These are phyloP conservation scores for Paedocypris micromegethes DNA, from an alignment of 2,797 vertebrate genomes.

Conservation along the genomic window DNA sequence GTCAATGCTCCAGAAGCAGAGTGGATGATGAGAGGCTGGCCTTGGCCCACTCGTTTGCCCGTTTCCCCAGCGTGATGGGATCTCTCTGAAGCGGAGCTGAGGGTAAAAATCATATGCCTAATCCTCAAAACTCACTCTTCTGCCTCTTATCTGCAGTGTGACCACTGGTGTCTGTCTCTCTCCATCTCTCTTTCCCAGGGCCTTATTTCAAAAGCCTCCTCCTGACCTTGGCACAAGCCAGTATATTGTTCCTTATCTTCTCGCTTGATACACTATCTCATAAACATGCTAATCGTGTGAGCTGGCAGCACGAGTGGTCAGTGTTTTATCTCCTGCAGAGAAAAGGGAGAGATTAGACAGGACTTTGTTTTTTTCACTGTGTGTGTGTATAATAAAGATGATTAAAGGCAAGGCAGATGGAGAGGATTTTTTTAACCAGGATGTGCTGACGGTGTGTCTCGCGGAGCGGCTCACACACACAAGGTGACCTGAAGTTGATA, in stretches of 20 bases:
- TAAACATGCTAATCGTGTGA: constrained; percentile 71
- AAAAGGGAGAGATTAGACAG: constrained; percentile 62
- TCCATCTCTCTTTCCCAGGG: constrained; percentile 46
- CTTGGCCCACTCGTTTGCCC: constrained; percentile 24
- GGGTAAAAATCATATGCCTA: constrained; percentile 37
- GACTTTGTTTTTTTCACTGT: constrained; percentile 38
- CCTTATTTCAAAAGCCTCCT: constrained; percentile 68
- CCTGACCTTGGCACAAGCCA: constrained; percentile 74
- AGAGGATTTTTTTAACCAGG: constrained; percentile 30
- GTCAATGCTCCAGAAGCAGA: constrained; percentile 17
- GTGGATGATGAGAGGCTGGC: constrained; percentile 21
- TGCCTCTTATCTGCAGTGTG: constrained; percentile 38
- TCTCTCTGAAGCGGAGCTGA: constrained; percentile 35
- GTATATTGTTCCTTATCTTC: constrained; percentile 70
- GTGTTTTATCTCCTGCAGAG: constrained; percentile 70
- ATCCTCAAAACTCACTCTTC: constrained; percentile 45
- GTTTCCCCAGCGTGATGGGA: constrained; percentile 23
- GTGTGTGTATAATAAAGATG: constrained; percentile 17
- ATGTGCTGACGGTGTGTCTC: constrained; percentile 35
- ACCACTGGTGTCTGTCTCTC: constrained; percentile 23
- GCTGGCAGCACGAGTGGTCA: constrained; percentile 61
- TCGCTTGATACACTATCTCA: constrained; percentile 69
- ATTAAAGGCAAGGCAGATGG: constrained; percentile 36
- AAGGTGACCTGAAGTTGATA: constrained; percentile 43
- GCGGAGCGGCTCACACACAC: constrained; percentile 18